Base-by-base conservation (phyloP, 2,113 vertebrate species). In the Strigops habroptila region DNA sequence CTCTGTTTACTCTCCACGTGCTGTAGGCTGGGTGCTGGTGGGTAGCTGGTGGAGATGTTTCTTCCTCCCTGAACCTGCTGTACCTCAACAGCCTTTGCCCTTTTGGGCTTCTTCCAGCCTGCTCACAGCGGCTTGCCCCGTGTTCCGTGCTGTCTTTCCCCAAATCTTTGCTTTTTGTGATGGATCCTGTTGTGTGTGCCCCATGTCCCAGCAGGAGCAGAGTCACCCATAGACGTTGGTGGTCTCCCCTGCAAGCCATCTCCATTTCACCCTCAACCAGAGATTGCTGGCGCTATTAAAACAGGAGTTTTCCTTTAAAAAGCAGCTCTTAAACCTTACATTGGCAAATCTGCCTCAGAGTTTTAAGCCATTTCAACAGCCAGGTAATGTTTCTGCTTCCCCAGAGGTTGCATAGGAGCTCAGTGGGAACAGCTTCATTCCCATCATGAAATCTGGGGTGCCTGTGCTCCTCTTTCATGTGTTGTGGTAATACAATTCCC, bases 51-150 rank as follows among this genome's bases (percentile, higher is more conserved):
- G 46, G 16, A 19, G 14, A 13, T 83, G 49, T 8, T 28, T 64
- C 35, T 80, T 80, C 10, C 19, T 69, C 14, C 13, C 22, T 78
- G 22, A 71, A 53, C 14, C 14, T 75, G 31, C 60, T 60, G 18
- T 93, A 49, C 43, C 7, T 44, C 4, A 0, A 44, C 44, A 30
- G 43, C n/a, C 23, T 65, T 48, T 80, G 37, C 27, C 6, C 31
- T 76, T 88, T 12, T 27, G 44, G 49, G 68, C 41, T 91, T 46
- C n/a, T 52, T 68, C 51, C 23, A 59, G 37, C 43, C 30, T 22
- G 2, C 21, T 79, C 10, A 4, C 12, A 18, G 3, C 0, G 4
- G 2, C 44, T 77, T 69, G 13, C 15, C 37, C 9, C 0, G 0
- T 23, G 65, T 62, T 90, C 37, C 16, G 65, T 49, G 30, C 43